Conservation (phyloP, 2,888 invertebrate species). For the Melieria picta region DNA sequence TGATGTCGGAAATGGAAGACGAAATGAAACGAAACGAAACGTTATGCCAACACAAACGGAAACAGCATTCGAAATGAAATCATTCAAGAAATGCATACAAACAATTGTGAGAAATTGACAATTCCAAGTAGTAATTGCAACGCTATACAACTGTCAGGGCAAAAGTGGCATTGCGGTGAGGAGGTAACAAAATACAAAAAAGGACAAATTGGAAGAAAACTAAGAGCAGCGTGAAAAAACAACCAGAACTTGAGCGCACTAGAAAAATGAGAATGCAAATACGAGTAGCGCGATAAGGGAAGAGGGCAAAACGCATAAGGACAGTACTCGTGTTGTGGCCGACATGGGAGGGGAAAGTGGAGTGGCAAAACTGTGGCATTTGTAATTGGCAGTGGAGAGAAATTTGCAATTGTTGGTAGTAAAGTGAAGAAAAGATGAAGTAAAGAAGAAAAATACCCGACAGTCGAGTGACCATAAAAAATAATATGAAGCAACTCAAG, state of each 20-base stretch:
- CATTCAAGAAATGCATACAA: slow-evolving; percentile 54
- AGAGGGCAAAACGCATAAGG: not conserved
- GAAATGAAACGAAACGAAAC: slow-evolving; percentile 21
- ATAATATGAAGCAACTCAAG: too few relatives aligned
- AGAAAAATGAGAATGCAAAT: slow-evolving; percentile 2
- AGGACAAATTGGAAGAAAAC: not conserved
- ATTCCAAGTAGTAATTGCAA: slow-evolving; percentile 32
- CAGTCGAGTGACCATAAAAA: too few relatives aligned
- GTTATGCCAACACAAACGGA: slow-evolving; percentile 38
- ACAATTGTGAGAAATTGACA: slow-evolving; percentile 46
- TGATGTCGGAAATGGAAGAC: slow-evolving; percentile 26
- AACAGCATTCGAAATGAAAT: slow-evolving; percentile 53
- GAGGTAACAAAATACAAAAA: not conserved
- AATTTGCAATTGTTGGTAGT: not conserved
- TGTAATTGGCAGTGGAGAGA: not conserved
- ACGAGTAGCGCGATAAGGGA: not conserved
- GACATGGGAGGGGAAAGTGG: not conserved
- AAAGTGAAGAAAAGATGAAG: not conserved
- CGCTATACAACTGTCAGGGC: not conserved
- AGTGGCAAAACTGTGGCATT: not conserved
- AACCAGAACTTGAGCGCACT: not conserved
- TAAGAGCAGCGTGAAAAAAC: not conserved
- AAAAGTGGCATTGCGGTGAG: not conserved
- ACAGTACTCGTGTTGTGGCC: not conserved
- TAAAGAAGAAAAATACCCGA: too few relatives aligned